Base-by-base conservation (phyloP, 2,797 vertebrate species). In the Hemibagrus guttatus region DNA sequence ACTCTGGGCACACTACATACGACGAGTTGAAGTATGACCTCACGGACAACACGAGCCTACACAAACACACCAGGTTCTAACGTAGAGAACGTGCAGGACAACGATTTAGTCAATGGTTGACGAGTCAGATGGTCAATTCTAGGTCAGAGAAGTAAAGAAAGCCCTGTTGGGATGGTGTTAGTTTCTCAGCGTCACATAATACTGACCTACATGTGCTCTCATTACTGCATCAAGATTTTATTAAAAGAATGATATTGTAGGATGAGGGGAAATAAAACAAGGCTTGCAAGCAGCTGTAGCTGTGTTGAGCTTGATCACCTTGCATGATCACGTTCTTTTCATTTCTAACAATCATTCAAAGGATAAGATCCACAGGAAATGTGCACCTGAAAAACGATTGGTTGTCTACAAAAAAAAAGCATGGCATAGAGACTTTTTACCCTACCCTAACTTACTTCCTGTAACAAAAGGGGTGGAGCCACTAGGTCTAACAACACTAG, bases 1-100 rank as follows among this genome's bases (percentile, higher is more conserved):
- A 94, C 91, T 89, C 28, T 79, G 49, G 88, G 84, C 89, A 90
- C 69, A 88, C 90, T 90, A 90, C 90, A 92, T 90, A 81, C 28
- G 66, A 71, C 89, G 88, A 85, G 89, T 88, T 85, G 87, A 87
- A 78, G 86, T 82, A 79, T 91, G 86, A 92, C 90, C 89, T 90
- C 81, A 83, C 63, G 31, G 58, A 68, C 13, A 83, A 28, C 63
- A 86, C 59, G 28, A 63, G 63, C 88, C 86, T 89, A 89, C 76
- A 88, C 74, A 89, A 89, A 90, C 72, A 86, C 75, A 64, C 86
- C 85, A 84, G 83, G 28, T 56, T 80, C 26, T 66, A 71, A 26
- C 9, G 87, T 16, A 16, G 14, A 63, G 23, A 26, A 52, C 19
- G 56, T 49, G 82, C 17, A 46, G 26, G 31, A 54, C 19, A 3